Conservation (phyloP, 2,113 vertebrate species). For the Caracal caracal region DNA sequence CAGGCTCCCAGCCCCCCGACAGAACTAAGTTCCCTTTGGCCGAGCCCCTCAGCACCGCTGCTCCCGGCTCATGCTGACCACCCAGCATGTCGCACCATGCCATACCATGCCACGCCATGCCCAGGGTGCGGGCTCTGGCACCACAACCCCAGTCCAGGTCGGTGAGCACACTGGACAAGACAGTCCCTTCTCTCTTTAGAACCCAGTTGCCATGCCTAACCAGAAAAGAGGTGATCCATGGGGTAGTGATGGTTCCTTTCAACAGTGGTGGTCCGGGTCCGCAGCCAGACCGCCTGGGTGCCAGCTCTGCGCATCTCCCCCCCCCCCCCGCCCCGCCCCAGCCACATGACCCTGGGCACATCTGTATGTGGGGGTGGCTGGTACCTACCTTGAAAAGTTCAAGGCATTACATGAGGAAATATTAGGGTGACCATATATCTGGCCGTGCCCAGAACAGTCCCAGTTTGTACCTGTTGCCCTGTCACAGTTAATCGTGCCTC, state of each 20-base stretch:
- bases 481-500: rapidly evolving
- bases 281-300: not conserved
- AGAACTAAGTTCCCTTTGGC: not conserved
- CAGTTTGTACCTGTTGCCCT: not conserved
- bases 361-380: rapidly evolving
- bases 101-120: rapidly evolving
- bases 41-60: not conserved
- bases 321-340: not conserved
- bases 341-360: not conserved
- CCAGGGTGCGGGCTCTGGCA: not conserved
- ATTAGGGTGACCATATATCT: not conserved
- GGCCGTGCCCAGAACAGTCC: not conserved
- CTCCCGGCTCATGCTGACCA: not conserved
- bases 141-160: not conserved
- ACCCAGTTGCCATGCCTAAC: not conserved
- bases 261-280: not conserved
- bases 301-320: not conserved
- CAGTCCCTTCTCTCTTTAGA: not conserved
- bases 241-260: not conserved
- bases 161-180: not conserved
- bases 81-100: rapidly evolving
- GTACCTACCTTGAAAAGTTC: not conserved
- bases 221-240: not conserved
- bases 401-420: not conserved
- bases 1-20: not conserved